Percentiles rank a stretch among this genome's conserved stretches.
These are phyloP conservation scores for Norana najaformis DNA, from an alignment of 2,888 invertebrate genomes.

Conservation along the genomic window DNA sequence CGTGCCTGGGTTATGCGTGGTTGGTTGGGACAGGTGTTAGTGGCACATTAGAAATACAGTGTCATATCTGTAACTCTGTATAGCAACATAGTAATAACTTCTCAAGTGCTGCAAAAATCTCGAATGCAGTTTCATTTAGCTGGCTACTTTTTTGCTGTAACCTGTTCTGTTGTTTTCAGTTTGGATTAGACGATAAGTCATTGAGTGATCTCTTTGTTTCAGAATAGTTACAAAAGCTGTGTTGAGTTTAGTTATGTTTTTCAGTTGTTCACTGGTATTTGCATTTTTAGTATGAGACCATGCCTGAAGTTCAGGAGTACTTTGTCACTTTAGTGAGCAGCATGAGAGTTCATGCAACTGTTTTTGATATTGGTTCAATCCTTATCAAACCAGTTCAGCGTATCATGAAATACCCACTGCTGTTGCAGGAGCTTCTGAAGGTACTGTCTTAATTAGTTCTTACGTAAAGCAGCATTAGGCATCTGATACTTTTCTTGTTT, in stretches of 20 bases:
- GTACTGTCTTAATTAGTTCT: conserved; percentile 55
- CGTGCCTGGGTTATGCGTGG: no score
- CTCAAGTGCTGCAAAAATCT: not conserved
- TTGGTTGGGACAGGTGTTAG: no score
- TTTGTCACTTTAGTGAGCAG: conserved; percentile 52
- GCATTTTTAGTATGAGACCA: conserved; percentile 47
- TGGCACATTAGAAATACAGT: no score
- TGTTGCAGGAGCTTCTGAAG: conserved; percentile 67
- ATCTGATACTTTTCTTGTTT: not conserved
- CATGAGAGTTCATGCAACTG: conserved; percentile 56
- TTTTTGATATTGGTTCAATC: conserved; percentile 68
- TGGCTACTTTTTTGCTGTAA: not conserved
- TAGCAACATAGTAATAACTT: no score
- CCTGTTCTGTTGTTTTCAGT: not conserved
- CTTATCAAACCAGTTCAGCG: conserved; percentile 71
- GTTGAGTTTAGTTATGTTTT: not conserved
- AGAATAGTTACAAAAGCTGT: not conserved
- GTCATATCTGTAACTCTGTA: no score
- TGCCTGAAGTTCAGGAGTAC: conserved; percentile 63
- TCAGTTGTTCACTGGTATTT: not conserved
- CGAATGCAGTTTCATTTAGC: no score
- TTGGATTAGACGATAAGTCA: not conserved
- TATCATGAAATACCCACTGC: conserved; percentile 69
- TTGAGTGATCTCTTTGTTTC: not conserved
- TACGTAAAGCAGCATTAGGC: not conserved